phyloP scores from a whole-genome alignment of 2,888 invertebrate species.

The Agonopterix arenella region DNA sequence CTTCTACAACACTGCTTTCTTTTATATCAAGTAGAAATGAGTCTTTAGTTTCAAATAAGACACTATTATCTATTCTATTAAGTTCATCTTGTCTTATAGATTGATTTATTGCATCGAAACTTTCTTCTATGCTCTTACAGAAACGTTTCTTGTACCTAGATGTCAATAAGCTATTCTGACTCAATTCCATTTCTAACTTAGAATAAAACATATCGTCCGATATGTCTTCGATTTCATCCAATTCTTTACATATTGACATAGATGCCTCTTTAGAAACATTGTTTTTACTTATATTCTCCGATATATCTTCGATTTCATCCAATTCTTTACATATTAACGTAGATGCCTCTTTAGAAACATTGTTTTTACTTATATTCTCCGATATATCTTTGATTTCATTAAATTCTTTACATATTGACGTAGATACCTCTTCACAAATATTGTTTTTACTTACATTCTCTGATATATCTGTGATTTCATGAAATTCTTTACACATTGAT shows the following conservation, averaged over 20 bases:
- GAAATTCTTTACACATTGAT: too few species aligned
- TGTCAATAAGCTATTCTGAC: conserved; percentile 20
- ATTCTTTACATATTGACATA: conserved; percentile 14
- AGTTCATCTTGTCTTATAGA: conserved; percentile 59
- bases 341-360: neutral
- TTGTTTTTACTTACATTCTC: conserved; percentile 13
- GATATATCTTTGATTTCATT: too few species aligned
- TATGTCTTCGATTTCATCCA: conserved; percentile 36
- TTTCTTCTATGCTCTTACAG: conserved; percentile 45
- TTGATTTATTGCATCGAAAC: conserved; percentile 71
- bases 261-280: neutral
- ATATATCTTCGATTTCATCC: too few species aligned
- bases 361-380: neutral
- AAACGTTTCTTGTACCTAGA: conserved; percentile 25
- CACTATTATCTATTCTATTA: conserved; percentile 29
- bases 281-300: neutral
- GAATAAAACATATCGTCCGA: conserved; percentile 55
- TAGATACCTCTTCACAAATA: conserved; percentile 14
- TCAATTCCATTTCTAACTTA: conserved; percentile 34
- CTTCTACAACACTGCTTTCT: conserved; percentile 38
- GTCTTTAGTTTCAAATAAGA: conserved; percentile 56
- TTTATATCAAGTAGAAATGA: conserved; percentile 59
- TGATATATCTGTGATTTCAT: too few species aligned
- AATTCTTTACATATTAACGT: conserved; percentile 5
- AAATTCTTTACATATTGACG: too few species aligned